Evolutionary conservation across 1,140 invertebrate genomes (phyloP).

Genomic region (Drosophila ambigua): DNA sequence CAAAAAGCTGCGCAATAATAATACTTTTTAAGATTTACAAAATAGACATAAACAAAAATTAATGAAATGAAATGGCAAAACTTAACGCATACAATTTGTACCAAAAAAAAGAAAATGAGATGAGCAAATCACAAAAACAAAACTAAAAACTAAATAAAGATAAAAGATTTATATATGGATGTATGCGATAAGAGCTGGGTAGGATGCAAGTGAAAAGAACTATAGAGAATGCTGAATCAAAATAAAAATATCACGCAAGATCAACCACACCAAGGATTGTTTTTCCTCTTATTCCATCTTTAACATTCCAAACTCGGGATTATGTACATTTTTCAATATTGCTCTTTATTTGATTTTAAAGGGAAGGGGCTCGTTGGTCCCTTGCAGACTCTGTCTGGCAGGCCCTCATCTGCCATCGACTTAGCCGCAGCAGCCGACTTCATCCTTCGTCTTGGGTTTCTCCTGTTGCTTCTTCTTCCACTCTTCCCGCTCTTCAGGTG

Average conservation of each 20-base stretch:
- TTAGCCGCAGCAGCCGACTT: slow-evolving; percentile 58
- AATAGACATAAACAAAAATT: slow-evolving; percentile 56
- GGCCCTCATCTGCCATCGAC: background rate
- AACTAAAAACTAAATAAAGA: slow-evolving; percentile 44
- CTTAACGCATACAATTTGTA: slow-evolving; percentile 70
- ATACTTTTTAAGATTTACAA: slow-evolving; percentile 75
- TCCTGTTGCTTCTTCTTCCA: background rate
- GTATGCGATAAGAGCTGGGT: slow-evolving; percentile 56
- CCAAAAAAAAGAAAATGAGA: slow-evolving; percentile 46
- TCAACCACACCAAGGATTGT: slow-evolving; percentile 27
- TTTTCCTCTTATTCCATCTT: background rate
- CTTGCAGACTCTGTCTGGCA: background rate
- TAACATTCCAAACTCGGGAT: background rate
- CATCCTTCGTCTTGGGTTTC: slow-evolving; percentile 2
- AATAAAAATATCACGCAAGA: slow-evolving; percentile 76
- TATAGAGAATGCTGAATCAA: slow-evolving; percentile 72
- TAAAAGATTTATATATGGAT: slow-evolving; percentile 58
- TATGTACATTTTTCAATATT: slow-evolving; percentile 48
- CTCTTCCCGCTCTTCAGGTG: background rate
- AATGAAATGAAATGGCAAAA: slow-evolving; percentile 45
- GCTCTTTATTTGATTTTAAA: slow-evolving; percentile 64
- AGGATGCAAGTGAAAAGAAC: slow-evolving; percentile 32
- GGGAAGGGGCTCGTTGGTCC: slow-evolving; percentile 27
- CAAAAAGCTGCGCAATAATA: slow-evolving; percentile 72
- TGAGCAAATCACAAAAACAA: slow-evolving; percentile 52